These are phyloP conservation scores for Rhodophaea formosa DNA, from an alignment of 2,888 invertebrate species.

Conservation along the genomic window DNA sequence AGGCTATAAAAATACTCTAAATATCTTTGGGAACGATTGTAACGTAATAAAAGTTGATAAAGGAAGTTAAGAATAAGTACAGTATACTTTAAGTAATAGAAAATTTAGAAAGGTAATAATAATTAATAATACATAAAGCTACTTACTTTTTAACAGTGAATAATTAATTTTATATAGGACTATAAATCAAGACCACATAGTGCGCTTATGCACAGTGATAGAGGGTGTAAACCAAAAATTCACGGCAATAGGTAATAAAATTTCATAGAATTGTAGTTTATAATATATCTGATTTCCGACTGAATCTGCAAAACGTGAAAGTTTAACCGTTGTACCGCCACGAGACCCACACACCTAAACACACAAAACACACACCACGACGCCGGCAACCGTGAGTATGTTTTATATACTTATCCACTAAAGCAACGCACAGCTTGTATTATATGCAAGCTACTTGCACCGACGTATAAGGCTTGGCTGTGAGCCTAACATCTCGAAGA, in stretches of 20 bases:
- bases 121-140: too few species aligned
- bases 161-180: too few species aligned
- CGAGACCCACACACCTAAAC: constrained; percentile 56
- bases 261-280: too few species aligned
- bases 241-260: too few species aligned
- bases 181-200: too few species aligned
- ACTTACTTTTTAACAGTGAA: too few species aligned
- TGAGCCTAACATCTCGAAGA: neutral
- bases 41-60: constrained; percentile 23
- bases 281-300: too few species aligned
- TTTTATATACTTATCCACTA: constrained; percentile 34
- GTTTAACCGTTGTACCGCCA: constrained; percentile 37
- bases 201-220: too few species aligned
- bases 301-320: too few species aligned
- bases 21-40: neutral
- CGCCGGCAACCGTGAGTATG: constrained; percentile 70
- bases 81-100: constrained; percentile 55
- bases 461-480: constrained; percentile 11
- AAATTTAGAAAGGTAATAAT: neutral
- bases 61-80: constrained; percentile 19
- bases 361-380: constrained; percentile 55
- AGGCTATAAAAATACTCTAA: constrained; percentile 3
- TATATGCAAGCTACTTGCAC: constrained; percentile 28
- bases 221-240: too few species aligned
- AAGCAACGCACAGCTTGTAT: constrained; percentile 47